Conservation (phyloP, 2,113 vertebrate genomes). For the Poecilia latipinna region DNA sequence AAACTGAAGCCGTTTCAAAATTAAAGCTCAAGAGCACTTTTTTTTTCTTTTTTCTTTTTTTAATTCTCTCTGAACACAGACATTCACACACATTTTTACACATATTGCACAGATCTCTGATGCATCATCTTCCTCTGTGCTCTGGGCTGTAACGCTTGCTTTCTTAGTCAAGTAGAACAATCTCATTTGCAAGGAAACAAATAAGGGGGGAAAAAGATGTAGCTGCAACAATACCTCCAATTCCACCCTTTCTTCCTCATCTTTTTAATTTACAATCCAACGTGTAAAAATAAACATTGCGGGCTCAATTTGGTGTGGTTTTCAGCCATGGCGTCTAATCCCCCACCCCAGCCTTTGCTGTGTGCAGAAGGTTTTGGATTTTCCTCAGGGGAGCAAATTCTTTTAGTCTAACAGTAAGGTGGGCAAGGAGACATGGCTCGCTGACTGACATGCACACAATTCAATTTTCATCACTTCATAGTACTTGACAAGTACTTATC, state of each 20-base stretch:
- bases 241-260: conserved; percentile 60
- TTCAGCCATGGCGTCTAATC: conserved; percentile 81
- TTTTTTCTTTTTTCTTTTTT: no score
- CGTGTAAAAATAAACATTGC: conserved; percentile 82
- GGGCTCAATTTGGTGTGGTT: conserved; percentile 80
- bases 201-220: conserved; percentile 70
- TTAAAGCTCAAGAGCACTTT: conserved; percentile 59
- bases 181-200: conserved; percentile 80
- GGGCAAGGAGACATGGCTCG: conserved; percentile 68
- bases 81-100: conserved; percentile 30
- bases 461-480: conserved; percentile 1
- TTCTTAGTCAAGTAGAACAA: conserved; percentile 80
- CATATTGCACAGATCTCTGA: conserved; percentile 63
- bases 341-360: conserved; percentile 41
- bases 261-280: conserved; percentile 81
- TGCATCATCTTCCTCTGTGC: conserved; percentile 68
- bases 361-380: conserved; percentile 70
- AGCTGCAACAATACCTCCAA: conserved; percentile 72
- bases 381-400: conserved; percentile 45
- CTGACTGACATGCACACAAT: conserved; percentile 18
- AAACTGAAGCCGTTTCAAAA: conserved; percentile 61
- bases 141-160: conserved; percentile 78
- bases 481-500: background rate
- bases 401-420: conserved; percentile 74
- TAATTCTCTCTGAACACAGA: conserved; percentile 37